Evolutionary conservation across 1,140 invertebrate genomes (phyloP), one percentile per base, ranked within the genome.

Genomic region (Heliconius himera): DNA sequence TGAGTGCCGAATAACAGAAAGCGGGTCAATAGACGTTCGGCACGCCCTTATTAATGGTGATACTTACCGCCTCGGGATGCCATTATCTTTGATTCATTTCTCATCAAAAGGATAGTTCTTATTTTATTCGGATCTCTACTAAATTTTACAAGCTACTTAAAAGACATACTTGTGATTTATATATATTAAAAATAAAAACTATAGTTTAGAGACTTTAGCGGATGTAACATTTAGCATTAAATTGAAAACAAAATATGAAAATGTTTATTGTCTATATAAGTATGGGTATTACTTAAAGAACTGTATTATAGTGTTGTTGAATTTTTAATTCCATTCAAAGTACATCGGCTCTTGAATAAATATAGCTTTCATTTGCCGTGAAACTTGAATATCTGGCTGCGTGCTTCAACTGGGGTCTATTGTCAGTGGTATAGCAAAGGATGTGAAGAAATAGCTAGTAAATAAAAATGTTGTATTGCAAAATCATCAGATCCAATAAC

Each of bases 11-110:
- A 88, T 82, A 84, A 83, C 72, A 85, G 81, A 82, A 86, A 88
- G 79, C 85, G 83, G 89, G 89, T 87, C 89, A 89, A 88, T 88
- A 82, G 87, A 84, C 85, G 83, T 84, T 83, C 83, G 86, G 81
- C 87, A 83, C 82, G 82, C 84, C 83, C 80, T 87, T 82, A 88
- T 90, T 87, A 88, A 90, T 88, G 80, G 81, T 41, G 70, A 54
- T 66, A 77, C 73, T 72, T 75, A 84, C 70, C 66, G 81, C 74
- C 81, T 78, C 51, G 70, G 79, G 81, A 83, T 81, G 81, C 77
- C 78, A 79, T 82, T 77, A 73, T 80, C 79, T 78, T 81, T 78
- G 70, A 78, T 81, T 84, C 81, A 85, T 83, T 85, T 81, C 76
- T 80, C 80, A 83, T 85, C 81, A 80, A 60, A 29, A 54, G 51